Conservation (phyloP, 2,797 vertebrate species). For the Brotula barbata region DNA sequence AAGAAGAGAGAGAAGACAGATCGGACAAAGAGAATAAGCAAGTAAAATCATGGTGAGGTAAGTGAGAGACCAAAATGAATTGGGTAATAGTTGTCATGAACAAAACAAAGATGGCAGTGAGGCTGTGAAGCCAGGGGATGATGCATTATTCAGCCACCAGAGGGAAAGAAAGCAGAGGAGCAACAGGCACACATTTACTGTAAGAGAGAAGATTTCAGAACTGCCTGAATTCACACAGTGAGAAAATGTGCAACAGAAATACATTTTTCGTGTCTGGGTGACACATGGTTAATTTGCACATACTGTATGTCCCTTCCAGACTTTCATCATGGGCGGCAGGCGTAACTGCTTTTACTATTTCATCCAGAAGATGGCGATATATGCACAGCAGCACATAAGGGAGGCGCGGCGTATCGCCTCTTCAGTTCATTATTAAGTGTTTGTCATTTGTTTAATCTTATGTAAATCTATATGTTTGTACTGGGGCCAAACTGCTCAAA, state of each 20-base stretch:
- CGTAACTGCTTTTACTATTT: background rate
- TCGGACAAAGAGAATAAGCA: conserved; percentile 79
- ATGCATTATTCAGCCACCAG: conserved; percentile 57
- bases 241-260: background rate
- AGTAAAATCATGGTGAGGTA: conserved; percentile 56
- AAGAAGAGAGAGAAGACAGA: conserved; percentile 74
- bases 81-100: conserved; percentile 28
- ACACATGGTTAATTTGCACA: too few species aligned
- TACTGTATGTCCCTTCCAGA: background rate
- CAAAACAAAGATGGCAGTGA: conserved; percentile 14
- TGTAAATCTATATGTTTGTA: conserved; percentile 34
- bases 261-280: too few species aligned
- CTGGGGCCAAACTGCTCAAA: conserved; percentile 7
- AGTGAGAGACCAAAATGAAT: conserved; percentile 23
- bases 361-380: conserved; percentile 64
- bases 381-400: conserved; percentile 1
- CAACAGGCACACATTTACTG: conserved; percentile 7
- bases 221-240: too few species aligned
- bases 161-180: conserved; percentile 58
- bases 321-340: background rate
- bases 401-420: background rate
- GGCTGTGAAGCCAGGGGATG: conserved; percentile 12
- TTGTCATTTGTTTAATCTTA: conserved; percentile 35
- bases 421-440: conserved; percentile 8
- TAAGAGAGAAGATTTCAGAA: background rate